phyloP scores from a whole-genome alignment of 1,140 invertebrate genomes.

The Planococcus citri region DNA sequence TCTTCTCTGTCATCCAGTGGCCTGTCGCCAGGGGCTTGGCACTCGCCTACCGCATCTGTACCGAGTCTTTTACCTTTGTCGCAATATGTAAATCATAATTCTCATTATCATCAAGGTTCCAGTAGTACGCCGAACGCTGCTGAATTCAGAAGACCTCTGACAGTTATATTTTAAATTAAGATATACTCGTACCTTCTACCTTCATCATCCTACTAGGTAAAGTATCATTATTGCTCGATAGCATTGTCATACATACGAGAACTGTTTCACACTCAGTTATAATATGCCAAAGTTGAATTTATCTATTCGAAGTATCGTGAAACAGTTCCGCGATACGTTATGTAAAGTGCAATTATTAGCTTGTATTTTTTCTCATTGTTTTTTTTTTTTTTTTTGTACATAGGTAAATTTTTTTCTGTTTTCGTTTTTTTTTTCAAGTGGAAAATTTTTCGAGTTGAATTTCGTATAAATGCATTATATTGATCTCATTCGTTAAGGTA shows the following conservation, averaged over 20 bases:
- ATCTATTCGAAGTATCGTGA: background rate
- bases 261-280: background rate
- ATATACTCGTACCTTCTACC: no score
- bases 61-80: conserved; percentile 39
- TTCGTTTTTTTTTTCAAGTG: no score
- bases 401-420: no score
- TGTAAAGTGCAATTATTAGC: conserved; percentile 3
- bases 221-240: no score
- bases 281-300: background rate
- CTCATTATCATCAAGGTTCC: conserved; percentile 42
- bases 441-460: no score
- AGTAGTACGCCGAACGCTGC: conserved; percentile 37
- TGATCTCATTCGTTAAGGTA: conserved; percentile 2
- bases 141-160: conserved; percentile 64
- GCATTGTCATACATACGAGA: no score
- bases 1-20: conserved; percentile 44
- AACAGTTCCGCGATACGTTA: background rate
- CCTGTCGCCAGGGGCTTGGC: conserved; percentile 39
- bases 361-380: background rate
- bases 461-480: background rate
- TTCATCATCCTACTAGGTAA: no score
- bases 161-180: conserved; percentile 68
- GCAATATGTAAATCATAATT: conserved; percentile 51
- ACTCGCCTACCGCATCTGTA: conserved; percentile 38
- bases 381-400: no score